Percentiles rank a stretch among this genome's conserved stretches.
phyloP scores from a whole-genome alignment of 2,797 vertebrate species.

The Hippopotamyrus pictus region DNA sequence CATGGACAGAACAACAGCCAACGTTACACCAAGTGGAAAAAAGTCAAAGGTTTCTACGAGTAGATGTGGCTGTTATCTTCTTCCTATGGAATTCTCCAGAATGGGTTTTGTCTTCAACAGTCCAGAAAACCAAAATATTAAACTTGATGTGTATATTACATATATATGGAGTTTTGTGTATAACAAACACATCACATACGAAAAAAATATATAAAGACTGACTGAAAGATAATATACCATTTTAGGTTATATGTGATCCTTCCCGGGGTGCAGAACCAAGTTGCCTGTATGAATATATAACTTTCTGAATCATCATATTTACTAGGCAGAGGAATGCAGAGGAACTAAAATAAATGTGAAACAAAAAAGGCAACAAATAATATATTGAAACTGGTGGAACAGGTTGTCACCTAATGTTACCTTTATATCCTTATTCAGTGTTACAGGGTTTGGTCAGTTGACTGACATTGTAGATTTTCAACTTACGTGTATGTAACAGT shows the following conservation, averaged over 20 bases:
- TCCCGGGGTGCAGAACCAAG: neutral
- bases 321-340: neutral
- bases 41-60: neutral
- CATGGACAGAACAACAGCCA: neutral
- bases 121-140: neutral
- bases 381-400: neutral
- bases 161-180: neutral
- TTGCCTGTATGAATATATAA: neutral
- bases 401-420: neutral
- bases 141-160: neutral
- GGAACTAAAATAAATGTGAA: neutral
- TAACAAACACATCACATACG: neutral
- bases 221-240: neutral
- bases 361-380: neutral
- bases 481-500: neutral
- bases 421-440: neutral
- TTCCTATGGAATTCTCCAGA: neutral
- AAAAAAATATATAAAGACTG: neutral
- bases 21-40: neutral
- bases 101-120: neutral
- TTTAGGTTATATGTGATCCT: neutral
- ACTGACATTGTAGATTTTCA: neutral
- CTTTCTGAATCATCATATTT: neutral
- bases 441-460: neutral
- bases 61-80: neutral